Percentiles rank a stretch among this genome's conserved stretches.
Conservation (phyloP, 2,797 vertebrate species). For the Chloroceryle amazona region DNA sequence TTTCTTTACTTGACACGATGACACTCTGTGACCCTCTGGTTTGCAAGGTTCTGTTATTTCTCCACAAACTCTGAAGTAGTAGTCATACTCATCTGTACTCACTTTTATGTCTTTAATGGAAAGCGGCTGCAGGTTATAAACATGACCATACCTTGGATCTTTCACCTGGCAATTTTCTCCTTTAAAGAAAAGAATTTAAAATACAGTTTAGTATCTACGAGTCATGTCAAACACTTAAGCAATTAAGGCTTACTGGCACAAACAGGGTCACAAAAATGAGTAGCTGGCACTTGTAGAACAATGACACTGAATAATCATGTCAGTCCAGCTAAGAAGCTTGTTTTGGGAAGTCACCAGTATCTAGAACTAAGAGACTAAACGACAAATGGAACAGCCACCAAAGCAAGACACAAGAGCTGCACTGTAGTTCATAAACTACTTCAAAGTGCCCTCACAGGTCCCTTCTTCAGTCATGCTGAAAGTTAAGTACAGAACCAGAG, state of each 20-base stretch:
- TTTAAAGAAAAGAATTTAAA: conserved; percentile 56
- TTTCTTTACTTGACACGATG: conserved; percentile 90
- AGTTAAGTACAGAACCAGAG: neutral
- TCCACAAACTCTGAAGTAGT: conserved; percentile 90
- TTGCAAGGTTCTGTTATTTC: conserved; percentile 80
- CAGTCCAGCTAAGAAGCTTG: neutral
- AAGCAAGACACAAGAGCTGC: neutral
- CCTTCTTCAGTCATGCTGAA: neutral
- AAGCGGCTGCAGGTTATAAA: conserved; percentile 89
- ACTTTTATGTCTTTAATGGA: conserved; percentile 81
- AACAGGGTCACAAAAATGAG: neutral
- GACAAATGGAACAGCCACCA: neutral
- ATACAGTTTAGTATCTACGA: neutral
- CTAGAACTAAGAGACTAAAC: neutral
- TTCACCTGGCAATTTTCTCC: conserved; percentile 89
- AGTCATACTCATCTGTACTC: conserved; percentile 81
- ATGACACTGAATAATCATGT: neutral
- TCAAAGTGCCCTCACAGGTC: neutral
- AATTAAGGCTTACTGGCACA: neutral
- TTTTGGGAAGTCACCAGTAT: neutral
- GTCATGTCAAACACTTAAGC: neutral
- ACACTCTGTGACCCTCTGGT: conserved; percentile 41
- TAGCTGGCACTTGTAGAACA: neutral
- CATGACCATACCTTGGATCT: conserved; percentile 87
- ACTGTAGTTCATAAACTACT: neutral